Conservation (phyloP, 2,113 vertebrate genomes). For the Rhizomys pruinosus region DNA sequence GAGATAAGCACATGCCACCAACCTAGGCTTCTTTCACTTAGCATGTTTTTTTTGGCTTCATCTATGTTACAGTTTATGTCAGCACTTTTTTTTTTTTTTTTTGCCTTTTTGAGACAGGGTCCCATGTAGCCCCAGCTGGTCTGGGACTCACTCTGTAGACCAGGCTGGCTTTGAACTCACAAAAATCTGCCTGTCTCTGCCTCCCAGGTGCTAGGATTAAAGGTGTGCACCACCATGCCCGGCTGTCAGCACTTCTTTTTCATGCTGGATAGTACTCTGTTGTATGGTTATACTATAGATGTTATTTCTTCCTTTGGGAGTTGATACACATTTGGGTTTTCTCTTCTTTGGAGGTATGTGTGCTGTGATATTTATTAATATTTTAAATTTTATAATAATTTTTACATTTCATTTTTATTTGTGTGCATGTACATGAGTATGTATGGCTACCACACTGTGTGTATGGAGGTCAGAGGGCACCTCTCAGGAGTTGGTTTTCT, state of each 20-base stretch:
- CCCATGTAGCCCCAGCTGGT: too few relatives aligned
- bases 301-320: slow-evolving; percentile 7
- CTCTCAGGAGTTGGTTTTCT: background rate
- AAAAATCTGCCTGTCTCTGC: too few relatives aligned
- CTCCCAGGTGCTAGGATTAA: too few relatives aligned
- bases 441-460: background rate
- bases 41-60: background rate
- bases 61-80: background rate
- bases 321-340: background rate
- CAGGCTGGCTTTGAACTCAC: too few relatives aligned
- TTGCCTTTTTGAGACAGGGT: too few relatives aligned
- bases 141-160: too few relatives aligned
- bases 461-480: background rate
- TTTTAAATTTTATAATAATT: background rate
- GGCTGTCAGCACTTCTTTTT: slow-evolving; percentile 6
- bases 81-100: slow-evolving; percentile 24
- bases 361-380: background rate
- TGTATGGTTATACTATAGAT: background rate
- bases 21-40: background rate
- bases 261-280: slow-evolving; percentile 25
- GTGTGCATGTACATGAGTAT: background rate
- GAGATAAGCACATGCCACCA: background rate
- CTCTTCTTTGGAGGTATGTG: background rate
- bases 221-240: too few relatives aligned
- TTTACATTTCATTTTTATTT: background rate